phyloP scores from a whole-genome alignment of 2,797 vertebrate species.

The Xenopus petersii region DNA sequence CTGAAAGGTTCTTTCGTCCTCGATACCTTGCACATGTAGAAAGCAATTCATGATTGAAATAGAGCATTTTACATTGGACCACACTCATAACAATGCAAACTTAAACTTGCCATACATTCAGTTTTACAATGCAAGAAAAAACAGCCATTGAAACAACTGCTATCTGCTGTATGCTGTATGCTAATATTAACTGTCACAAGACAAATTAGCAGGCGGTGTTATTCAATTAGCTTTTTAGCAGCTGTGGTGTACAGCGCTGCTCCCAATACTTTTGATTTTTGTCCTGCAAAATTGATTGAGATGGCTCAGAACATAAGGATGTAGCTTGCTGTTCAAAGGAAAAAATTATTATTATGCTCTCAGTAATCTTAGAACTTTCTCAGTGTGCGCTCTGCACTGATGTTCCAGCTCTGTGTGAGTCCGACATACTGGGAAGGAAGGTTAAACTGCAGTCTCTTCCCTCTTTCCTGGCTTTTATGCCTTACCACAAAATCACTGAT shows the following conservation, averaged over 20 bases:
- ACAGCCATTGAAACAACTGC: too few relatives aligned
- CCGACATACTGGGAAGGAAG: conserved; percentile 13
- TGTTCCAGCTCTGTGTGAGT: conserved; percentile 17
- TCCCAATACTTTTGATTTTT: conserved; percentile 6
- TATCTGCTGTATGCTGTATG: too few relatives aligned
- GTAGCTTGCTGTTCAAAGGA: conserved; percentile 16
- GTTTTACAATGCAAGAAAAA: too few relatives aligned
- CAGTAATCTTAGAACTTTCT: conserved; percentile 12
- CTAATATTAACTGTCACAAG: too few relatives aligned
- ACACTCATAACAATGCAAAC: too few relatives aligned
- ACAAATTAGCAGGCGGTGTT: conserved; percentile 5
- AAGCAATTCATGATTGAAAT: too few relatives aligned
- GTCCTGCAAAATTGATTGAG: conserved; percentile 27
- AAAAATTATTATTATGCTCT: conserved; percentile 22
- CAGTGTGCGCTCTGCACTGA: conserved; percentile 12
- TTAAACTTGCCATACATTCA: too few relatives aligned
- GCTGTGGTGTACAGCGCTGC: background rate
- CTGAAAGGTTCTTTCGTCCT: too few relatives aligned
- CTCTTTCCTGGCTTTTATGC: conserved; percentile 5
- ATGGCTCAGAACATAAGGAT: conserved; percentile 20
- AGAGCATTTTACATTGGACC: too few relatives aligned
- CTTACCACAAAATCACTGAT: conserved; percentile 21
- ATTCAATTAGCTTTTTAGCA: conserved; percentile 1
- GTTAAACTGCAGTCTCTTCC: conserved; percentile 12
- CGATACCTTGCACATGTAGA: too few relatives aligned